Base-by-base conservation (phyloP, 1,140 invertebrate genomes). In the Cydia splendana region DNA sequence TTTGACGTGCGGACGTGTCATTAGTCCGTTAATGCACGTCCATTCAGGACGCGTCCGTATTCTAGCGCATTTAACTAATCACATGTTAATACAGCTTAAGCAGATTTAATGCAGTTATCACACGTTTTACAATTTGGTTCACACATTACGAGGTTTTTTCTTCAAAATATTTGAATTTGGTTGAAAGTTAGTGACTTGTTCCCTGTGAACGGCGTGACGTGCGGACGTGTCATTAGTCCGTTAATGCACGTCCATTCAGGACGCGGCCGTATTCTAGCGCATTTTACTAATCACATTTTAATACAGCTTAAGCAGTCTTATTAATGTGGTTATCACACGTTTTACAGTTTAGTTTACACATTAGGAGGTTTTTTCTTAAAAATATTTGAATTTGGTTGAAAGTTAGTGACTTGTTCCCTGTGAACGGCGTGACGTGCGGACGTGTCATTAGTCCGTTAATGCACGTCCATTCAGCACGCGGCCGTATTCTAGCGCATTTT, bases 371-470 rank as follows among this genome's bases (percentile, higher is more conserved):
- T 24, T 24, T 24, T 24, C 0, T 24, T 24, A 24, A 24, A 24
- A 24, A 24, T 24, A 24, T 24, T 24, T 24, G 24, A 24, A 24
- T 24, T 24, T 24, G 24, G 24, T 18, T 2, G 18, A 18, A 75
- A 75, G n/a, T 38, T 75, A 28, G 12, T 79, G 10, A 75, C 84
- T 87, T 80, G n/a, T 4, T 67, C 78, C 80, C 71, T 42, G 5
- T 28, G 42, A 6, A 38, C 76, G 78, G 79, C 84, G 80, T 90
- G 87, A 92, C 89, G 88, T 90, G 87, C 89, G 85, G 89, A 92
- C 89, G 88, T 92, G 89, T 92, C 91, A 92, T 92, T 92, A 91
- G 89, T 89, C 86, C 80, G 86, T 91, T 92, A 92, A 92, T 92
- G 89, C 87, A 87, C 84, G 88, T 87, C 86, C 87, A 91, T 91